phyloP scores from a whole-genome alignment of 1,140 invertebrate species.

The Augochlora pura region DNA sequence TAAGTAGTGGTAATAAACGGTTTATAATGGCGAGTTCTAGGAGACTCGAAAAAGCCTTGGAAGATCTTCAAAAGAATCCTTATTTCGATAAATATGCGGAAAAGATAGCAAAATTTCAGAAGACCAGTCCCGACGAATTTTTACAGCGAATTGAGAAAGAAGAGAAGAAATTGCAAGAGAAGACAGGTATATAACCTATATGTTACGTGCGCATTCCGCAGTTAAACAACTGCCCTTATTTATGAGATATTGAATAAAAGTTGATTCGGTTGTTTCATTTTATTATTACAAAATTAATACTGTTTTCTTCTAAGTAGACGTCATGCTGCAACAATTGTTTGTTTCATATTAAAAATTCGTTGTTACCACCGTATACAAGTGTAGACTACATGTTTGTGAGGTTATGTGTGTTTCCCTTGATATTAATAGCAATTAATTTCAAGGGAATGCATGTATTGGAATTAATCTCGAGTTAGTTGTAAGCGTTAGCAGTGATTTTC shows the following conservation, averaged over 20 bases:
- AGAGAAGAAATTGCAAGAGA: constrained; percentile 78
- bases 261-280: background rate
- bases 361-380: background rate
- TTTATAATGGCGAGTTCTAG: constrained; percentile 80
- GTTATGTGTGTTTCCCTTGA: too few relatives aligned
- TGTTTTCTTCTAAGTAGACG: background rate
- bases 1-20: constrained; percentile 62
- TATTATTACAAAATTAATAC: background rate
- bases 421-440: background rate
- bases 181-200: constrained; percentile 71
- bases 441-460: background rate
- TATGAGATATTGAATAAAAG: background rate
- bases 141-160: constrained; percentile 84
- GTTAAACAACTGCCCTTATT: background rate
- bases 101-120: constrained; percentile 88
- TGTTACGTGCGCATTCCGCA: background rate
- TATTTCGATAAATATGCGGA: constrained; percentile 91
- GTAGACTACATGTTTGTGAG: background rate
- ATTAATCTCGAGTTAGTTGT: background rate
- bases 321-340: background rate
- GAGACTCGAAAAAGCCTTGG: constrained; percentile 82
- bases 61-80: constrained; percentile 87
- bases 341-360: background rate
- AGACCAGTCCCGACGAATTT: constrained; percentile 89
- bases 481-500: background rate